Percentiles rank a stretch among this genome's conserved stretches.
These are phyloP conservation scores for Tachina grossa DNA, from an alignment of 2,888 invertebrate genomes.

Conservation along the genomic window DNA sequence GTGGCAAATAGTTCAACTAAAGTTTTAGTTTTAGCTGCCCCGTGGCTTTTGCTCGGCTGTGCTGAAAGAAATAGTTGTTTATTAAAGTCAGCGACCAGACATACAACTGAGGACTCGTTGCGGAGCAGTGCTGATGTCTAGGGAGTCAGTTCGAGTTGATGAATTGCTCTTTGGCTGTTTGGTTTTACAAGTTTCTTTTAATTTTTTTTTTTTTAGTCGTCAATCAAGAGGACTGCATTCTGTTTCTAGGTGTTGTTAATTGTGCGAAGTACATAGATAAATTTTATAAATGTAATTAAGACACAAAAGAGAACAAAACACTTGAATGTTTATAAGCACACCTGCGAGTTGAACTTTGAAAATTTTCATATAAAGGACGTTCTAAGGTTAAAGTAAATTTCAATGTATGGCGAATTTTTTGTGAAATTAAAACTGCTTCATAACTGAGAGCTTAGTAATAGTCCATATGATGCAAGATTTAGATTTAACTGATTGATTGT, in stretches of 20 bases:
- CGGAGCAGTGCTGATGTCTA: constrained; percentile 2
- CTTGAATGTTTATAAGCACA: not conserved
- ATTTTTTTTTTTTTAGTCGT: not conserved
- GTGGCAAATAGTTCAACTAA: not conserved
- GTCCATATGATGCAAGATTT: too few species aligned
- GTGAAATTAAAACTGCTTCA: too few species aligned
- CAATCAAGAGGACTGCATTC: not conserved
- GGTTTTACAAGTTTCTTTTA: not conserved
- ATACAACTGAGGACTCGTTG: not conserved
- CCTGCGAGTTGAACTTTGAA: not conserved
- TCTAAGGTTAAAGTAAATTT: too few species aligned
- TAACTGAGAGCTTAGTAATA: too few species aligned
- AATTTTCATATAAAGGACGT: not conserved
- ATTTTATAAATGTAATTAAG: not conserved
- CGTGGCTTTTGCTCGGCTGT: constrained; percentile 1
- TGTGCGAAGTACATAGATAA: not conserved
- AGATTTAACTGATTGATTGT: too few species aligned
- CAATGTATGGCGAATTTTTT: too few species aligned
- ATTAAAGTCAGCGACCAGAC: constrained; percentile 36
- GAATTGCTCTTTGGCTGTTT: constrained; percentile 18
- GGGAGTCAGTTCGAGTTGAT: constrained; percentile 18
- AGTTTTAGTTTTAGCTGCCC: not conserved
- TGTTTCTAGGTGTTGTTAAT: constrained; percentile 5
- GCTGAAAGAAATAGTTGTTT: constrained; percentile 5
- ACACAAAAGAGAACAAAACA: not conserved